A percentile compares a stretch with the other conserved stretches of the same genome.
Evolutionary conservation across 2,113 vertebrate genomes (phyloP).

Genomic region (Anhinga anhinga): DNA sequence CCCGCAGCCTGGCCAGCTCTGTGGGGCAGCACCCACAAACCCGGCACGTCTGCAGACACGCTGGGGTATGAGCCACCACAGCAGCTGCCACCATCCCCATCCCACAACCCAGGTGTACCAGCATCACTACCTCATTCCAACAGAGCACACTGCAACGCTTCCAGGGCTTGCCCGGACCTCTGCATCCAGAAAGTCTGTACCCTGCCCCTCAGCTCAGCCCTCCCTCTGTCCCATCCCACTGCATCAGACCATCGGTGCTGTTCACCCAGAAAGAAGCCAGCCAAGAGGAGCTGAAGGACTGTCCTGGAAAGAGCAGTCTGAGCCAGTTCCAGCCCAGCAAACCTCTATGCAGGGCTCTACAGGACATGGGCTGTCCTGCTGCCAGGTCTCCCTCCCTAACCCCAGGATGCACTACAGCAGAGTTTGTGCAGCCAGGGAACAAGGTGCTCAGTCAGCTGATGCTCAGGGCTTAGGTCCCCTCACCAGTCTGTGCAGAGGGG

Average conservation of each 20-base stretch:
- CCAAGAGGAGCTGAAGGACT: background rate
- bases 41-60: fast-evolving
- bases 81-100: background rate
- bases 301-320: background rate
- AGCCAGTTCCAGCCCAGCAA: background rate
- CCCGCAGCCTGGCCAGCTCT: background rate
- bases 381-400: background rate
- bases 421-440: background rate
- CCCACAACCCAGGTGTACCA: background rate
- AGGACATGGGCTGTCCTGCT: background rate
- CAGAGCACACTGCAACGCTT: background rate
- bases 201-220: background rate
- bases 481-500: background rate
- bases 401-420: background rate
- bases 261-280: background rate
- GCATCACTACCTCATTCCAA: fast-evolving
- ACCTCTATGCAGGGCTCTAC: background rate
- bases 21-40: background rate
- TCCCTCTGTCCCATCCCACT: background rate
- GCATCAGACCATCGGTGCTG: background rate
- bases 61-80: fast-evolving
- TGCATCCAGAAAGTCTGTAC: fast-evolving
- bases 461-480: background rate
- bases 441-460: background rate
- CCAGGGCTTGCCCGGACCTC: background rate